Evolutionary conservation across 2,888 invertebrate species (phyloP), one percentile per base, ranked within the genome.

Genomic region (Archips xylosteana): DNA sequence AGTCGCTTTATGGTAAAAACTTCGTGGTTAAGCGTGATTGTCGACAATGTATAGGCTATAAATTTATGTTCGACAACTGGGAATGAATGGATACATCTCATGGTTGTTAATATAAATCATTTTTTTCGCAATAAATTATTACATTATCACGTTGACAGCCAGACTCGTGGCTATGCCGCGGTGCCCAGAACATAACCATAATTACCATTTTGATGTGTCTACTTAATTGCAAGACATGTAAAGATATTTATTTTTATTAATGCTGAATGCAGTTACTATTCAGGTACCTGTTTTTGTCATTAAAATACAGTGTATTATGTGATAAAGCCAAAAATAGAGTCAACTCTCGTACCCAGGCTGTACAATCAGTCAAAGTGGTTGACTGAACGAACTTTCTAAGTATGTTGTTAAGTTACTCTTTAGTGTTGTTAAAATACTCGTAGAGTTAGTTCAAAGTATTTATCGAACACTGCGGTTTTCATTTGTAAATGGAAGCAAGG

Each of bases 31-130:
- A 75, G 77, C 78, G 76, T 80, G 78, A 66, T 76, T 59, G 70
- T 59, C 36, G 49, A 69, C 74, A 75, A 70, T 74, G 70, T 63
- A 67, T 74, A 66, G 74, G 80, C 77, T 78, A 83, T 84, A 83
- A 83, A 82, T 83, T 81, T 74, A 75, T 78, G 77, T 81, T 80
- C 79, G 86, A 85, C 85, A 85, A 83, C 80, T 81, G 80, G 79
- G 82, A 85, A 85, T 85, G 83, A 85, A 85, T 84, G 84, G 80
- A 79, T 84, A 82, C 83, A 82, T 80, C 81, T 80, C 77, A 76
- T 78, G 83, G 80, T 80, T 81, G 79, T 78, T 76, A 81, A 81
- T 74, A 82, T 85, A 83, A 83, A 85, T 86, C 83, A 82, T 80
- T 78, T 77, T 76, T 75, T 70, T 70, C 57, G 67, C 67, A 54